Percentiles rank a stretch among this genome's conserved stretches.
phyloP scores from a whole-genome alignment of 2,113 vertebrate genomes.

The Symphodus melops region DNA sequence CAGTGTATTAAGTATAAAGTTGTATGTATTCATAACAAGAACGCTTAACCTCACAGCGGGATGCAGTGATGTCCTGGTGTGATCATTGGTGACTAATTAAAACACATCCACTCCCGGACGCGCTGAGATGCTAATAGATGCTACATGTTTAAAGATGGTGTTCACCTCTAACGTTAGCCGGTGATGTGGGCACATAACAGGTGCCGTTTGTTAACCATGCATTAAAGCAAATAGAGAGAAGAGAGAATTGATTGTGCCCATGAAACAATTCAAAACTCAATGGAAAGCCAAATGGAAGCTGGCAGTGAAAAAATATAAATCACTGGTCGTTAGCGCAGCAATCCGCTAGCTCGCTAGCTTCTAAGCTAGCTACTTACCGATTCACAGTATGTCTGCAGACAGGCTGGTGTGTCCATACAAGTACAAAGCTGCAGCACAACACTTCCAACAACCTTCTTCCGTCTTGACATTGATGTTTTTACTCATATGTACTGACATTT shows the following conservation, averaged over 20 bases:
- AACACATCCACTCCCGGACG: constrained; percentile 39
- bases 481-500: constrained; percentile 44
- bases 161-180: constrained; percentile 46
- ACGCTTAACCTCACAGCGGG: neutral
- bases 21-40: neutral
- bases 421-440: constrained; percentile 62
- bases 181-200: neutral
- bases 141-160: constrained; percentile 48
- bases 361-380: constrained; percentile 72
- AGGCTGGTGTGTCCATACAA: constrained; percentile 45
- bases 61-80: constrained; percentile 10
- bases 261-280: neutral
- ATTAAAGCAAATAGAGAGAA: neutral
- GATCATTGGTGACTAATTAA: constrained; percentile 37
- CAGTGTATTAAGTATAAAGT: neutral
- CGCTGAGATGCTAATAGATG: constrained; percentile 62
- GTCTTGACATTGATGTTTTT: constrained; percentile 77
- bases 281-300: neutral
- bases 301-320: constrained; percentile 17
- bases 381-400: constrained; percentile 49
- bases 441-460: constrained; percentile 51
- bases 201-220: neutral
- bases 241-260: neutral
- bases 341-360: constrained; percentile 56
- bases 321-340: constrained; percentile 45